phyloP scores from a whole-genome alignment of 2,888 invertebrate genomes.

The Chrysodeixis includens region DNA sequence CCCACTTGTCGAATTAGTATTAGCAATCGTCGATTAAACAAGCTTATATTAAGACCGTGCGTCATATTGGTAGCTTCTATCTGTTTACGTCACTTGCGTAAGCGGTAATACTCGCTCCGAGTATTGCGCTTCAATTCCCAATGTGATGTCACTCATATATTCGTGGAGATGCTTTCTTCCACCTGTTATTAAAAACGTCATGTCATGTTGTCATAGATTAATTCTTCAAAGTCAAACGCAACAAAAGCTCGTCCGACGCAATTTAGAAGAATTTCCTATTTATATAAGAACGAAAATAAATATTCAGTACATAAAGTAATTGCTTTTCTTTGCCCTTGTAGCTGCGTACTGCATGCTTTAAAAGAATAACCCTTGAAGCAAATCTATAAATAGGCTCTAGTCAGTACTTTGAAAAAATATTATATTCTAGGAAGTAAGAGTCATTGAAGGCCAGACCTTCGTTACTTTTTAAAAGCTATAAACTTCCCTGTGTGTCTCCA shows the following conservation, averaged over 20 bases:
- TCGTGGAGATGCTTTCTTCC: neutral
- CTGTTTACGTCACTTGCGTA: neutral
- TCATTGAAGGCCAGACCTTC: too few relatives aligned
- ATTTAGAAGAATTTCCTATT: neutral
- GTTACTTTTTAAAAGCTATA: too few relatives aligned
- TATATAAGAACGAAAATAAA: neutral
- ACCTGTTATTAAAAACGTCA: neutral
- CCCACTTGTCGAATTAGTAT: too few relatives aligned
- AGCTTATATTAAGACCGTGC: neutral
- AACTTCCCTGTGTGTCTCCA: too few relatives aligned
- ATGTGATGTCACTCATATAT: neutral
- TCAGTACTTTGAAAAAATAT: too few relatives aligned
- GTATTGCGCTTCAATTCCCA: neutral
- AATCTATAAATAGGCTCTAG: too few relatives aligned
- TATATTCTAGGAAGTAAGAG: too few relatives aligned
- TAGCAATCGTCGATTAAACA: neutral
- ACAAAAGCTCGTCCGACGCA: neutral
- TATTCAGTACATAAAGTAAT: neutral
- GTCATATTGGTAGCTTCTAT: neutral
- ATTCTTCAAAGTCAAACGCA: neutral
- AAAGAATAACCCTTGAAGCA: neutral
- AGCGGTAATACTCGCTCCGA: neutral
- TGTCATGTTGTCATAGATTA: neutral
- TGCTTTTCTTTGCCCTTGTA: neutral
- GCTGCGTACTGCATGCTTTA: neutral